Evolutionary conservation across 1,140 invertebrate species (phyloP).

Genomic region (Tachypleus tridentatus): DNA sequence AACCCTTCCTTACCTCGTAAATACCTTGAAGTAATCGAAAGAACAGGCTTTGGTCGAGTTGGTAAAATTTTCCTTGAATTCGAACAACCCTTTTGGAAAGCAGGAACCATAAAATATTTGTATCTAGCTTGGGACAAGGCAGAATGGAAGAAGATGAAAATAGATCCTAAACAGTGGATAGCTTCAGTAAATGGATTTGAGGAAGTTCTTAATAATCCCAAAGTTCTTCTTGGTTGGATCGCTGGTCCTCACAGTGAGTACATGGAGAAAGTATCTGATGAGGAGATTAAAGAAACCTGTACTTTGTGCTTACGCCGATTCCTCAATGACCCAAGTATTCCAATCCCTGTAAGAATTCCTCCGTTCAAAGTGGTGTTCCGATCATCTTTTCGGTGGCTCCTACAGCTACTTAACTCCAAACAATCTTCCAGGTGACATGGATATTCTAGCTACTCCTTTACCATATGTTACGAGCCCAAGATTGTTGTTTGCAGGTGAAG

Average conservation of each 20-base stretch:
- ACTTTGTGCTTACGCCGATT: constrained; percentile 34
- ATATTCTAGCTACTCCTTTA: constrained; percentile 21
- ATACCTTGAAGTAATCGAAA: constrained; percentile 70
- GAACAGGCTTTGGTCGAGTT: constrained; percentile 77
- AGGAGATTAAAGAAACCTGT: constrained; percentile 54
- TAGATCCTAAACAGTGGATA: constrained; percentile 56
- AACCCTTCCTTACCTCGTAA: constrained; percentile 64
- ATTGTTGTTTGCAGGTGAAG: constrained; percentile 77
- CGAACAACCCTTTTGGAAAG: constrained; percentile 63
- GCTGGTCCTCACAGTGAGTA: constrained; percentile 56
- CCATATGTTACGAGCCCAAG: constrained; percentile 17
- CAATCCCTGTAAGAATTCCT: constrained; percentile 18
- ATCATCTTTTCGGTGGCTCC: constrained; percentile 47
- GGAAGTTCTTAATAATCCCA: constrained; percentile 45
- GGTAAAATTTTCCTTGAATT: constrained; percentile 91
- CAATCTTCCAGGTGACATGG: constrained; percentile 18
- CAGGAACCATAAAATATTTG: constrained; percentile 72
- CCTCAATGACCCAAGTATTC: constrained; percentile 21
- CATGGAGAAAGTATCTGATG: constrained; percentile 61
- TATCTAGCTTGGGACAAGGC: constrained; percentile 54
- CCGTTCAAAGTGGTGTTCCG: constrained; percentile 46
- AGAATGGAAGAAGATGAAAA: constrained; percentile 23
- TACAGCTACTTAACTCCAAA: constrained; percentile 41
- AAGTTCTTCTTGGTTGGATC: constrained; percentile 52
- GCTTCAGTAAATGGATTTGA: constrained; percentile 70